Base-by-base conservation (phyloP, 2,113 vertebrate species). In the Oxyura jamaicensis region DNA sequence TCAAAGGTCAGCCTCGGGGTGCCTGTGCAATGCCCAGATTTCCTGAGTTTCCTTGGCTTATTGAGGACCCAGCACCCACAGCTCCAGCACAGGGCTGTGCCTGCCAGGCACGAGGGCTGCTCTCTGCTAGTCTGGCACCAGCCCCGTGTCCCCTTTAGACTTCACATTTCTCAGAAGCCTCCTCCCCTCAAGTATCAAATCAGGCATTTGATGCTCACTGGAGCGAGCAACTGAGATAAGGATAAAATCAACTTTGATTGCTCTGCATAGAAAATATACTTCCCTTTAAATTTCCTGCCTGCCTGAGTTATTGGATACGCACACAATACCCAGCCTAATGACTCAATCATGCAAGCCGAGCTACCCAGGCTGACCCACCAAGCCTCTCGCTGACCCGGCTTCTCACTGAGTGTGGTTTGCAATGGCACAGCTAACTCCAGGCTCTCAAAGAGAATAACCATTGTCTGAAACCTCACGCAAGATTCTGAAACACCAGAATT, bases 221-320 rank as follows among this genome's bases (percentile, higher is more conserved):
- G 71, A 97, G 86, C 92, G 91, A 79, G 62, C 62, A 84, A 17
- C 86, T 42, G 83, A 92, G 93, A 94, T 92, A 96, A 91, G 86
- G 88, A 55, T 62, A 90, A 92, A 95, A 76, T 62, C 58, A 29
- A 42, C 95, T 96, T 96, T 96, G 94, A 96, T 96, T 96, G 90
- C 2, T 0, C 74, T 86, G 90, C 92, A 94, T 91, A 88, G 86
- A 92, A 92, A 97, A 92, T 82, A 66, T 10, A 65, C 91, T 97
- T 97, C 91, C 93, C 74, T 94, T 92, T 84, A 96, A 95, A 94
- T 89, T 94, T 96, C 92, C 92, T 96, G 95, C 94, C 90, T 55
- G 76, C 80, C 58, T 69, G 84, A 46, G 83, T 82, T 90, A 74
- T 66, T 93, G 92, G 93, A 16, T 69, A 44, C 86, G 18, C 73